Evolutionary conservation across 1,140 invertebrate species (phyloP).

Genomic region (Aleiodes sp.): DNA sequence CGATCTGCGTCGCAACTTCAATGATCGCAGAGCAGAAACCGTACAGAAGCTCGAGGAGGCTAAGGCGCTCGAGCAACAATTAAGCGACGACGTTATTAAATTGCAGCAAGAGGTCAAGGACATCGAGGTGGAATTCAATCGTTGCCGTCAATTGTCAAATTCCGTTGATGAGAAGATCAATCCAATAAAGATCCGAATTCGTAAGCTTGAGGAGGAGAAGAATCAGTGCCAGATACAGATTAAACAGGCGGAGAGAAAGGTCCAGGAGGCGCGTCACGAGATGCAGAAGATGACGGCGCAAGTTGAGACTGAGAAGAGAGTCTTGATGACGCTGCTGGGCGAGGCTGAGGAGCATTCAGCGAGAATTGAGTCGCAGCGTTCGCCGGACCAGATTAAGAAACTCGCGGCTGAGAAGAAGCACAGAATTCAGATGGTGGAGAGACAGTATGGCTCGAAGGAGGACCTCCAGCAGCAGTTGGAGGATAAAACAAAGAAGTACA

Average conservation of each 20-base stretch:
- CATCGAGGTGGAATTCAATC: conserved; percentile 48
- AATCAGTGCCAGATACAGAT: conserved; percentile 14
- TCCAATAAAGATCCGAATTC: conserved; percentile 42
- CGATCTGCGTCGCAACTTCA: conserved; percentile 36
- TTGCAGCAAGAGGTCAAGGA: conserved; percentile 54
- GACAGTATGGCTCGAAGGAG: conserved; percentile 48
- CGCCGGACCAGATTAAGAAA: conserved; percentile 41
- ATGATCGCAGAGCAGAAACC: conserved; percentile 60
- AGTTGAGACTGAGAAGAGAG: conserved; percentile 47
- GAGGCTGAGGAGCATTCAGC: conserved; percentile 56
- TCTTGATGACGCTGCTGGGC: conserved; percentile 39
- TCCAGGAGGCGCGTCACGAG: background rate
- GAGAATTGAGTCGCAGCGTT: conserved; percentile 59
- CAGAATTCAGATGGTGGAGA: conserved; percentile 51
- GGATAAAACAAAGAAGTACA: conserved; percentile 47
- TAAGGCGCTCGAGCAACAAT: conserved; percentile 43
- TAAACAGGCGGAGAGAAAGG: background rate
- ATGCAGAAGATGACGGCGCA: conserved; percentile 45
- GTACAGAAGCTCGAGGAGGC: conserved; percentile 57
- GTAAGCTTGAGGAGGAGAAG: background rate
- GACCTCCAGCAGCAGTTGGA: conserved; percentile 44
- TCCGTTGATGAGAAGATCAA: conserved; percentile 39
- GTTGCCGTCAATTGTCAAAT: conserved; percentile 38
- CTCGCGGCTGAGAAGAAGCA: conserved; percentile 18
- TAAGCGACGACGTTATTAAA: conserved; percentile 50